Percentiles rank a stretch among this genome's conserved stretches.
Evolutionary conservation across 2,113 vertebrate species (phyloP).

Genomic region (Scolopax mira): DNA sequence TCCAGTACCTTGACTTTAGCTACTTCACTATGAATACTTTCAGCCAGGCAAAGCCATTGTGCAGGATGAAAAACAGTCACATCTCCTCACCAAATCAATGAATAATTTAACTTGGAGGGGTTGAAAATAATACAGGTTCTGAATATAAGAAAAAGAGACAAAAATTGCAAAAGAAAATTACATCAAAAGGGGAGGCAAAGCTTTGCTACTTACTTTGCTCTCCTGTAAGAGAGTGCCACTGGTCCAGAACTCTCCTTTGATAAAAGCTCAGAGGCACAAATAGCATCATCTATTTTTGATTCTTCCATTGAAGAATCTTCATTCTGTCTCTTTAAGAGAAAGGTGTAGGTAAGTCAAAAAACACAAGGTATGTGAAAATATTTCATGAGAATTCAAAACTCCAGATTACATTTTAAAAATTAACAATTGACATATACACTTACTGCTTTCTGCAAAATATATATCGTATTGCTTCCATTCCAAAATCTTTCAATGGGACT

Average conservation of each 20-base stretch:
- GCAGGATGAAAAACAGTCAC: background rate
- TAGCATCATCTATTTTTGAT: constrained; percentile 7
- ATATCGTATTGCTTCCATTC: constrained; percentile 66
- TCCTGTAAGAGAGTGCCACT: constrained; percentile 78
- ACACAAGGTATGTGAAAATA: background rate
- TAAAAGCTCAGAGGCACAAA: constrained; percentile 50
- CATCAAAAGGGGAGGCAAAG: background rate
- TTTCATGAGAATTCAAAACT: background rate
- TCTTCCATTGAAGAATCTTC: constrained; percentile 58
- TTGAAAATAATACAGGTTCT: background rate
- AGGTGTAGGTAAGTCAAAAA: background rate
- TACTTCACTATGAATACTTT: background rate
- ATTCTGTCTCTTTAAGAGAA: constrained; percentile 46
- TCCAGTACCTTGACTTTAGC: background rate
- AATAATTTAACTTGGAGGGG: background rate
- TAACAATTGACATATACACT: background rate
- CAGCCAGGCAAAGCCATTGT: background rate
- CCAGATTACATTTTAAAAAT: background rate
- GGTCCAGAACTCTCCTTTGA: constrained; percentile 52
- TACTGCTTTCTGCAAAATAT: constrained; percentile 86
- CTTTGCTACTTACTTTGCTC: constrained; percentile 84
- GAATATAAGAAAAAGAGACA: background rate
- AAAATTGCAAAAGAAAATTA: background rate
- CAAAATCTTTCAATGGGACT: constrained; percentile 74
- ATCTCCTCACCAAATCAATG: background rate